Evolutionary conservation across 2,888 invertebrate species (phyloP).

Genomic region (Halictus ligatus): DNA sequence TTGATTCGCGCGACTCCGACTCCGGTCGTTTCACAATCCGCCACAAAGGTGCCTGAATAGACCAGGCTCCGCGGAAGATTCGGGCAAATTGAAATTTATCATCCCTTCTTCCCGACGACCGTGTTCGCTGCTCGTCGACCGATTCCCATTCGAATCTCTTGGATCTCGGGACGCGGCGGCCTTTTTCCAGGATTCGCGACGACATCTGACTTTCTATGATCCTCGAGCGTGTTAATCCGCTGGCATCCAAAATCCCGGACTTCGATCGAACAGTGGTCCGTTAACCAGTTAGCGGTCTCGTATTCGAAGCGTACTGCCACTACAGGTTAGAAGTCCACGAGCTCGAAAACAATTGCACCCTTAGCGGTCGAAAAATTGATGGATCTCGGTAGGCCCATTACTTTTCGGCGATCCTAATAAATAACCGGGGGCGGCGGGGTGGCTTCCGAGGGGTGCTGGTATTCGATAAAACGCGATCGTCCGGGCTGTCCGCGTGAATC

Average conservation of each 20-base stretch:
- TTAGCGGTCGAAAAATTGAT: neutral
- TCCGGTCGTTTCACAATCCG: slow-evolving; percentile 48
- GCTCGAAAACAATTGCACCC: neutral
- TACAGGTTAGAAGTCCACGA: neutral
- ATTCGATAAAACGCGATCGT: slow-evolving; percentile 47
- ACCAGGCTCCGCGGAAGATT: slow-evolving; percentile 16
- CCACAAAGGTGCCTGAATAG: slow-evolving; percentile 6
- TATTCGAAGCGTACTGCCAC: too few species aligned
- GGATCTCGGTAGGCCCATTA: slow-evolving; percentile 17
- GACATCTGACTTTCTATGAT: neutral
- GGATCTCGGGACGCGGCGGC: neutral
- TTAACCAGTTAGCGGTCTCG: too few species aligned
- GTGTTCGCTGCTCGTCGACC: neutral
- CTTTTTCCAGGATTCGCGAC: neutral
- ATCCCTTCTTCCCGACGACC: slow-evolving; percentile 8
- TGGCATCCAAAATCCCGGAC: neutral
- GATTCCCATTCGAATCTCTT: neutral
- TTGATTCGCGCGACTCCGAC: slow-evolving; percentile 51
- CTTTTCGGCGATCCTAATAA: slow-evolving; percentile 39
- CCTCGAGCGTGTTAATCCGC: neutral
- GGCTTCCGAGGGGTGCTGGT: neutral
- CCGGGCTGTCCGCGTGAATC: slow-evolving; percentile 56
- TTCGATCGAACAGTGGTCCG: neutral
- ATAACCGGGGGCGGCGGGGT: slow-evolving; percentile 36
- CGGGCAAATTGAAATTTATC: slow-evolving; percentile 70